Evolutionary conservation across 2,797 vertebrate species (phyloP).

Genomic region (Remorina albescens): DNA sequence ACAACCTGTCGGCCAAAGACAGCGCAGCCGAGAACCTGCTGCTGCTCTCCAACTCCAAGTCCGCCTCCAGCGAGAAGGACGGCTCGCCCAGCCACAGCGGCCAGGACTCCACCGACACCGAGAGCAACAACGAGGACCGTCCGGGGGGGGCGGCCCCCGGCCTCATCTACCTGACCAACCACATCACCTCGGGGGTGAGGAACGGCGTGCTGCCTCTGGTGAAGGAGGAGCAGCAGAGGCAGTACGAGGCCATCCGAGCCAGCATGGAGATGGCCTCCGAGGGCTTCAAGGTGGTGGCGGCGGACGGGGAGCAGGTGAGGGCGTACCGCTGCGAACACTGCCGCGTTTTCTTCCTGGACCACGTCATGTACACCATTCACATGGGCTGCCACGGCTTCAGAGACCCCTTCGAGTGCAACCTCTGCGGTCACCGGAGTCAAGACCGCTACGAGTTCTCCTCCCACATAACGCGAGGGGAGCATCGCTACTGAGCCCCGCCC

Average conservation of each 20-base stretch:
- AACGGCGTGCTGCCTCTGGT: constrained; percentile 91
- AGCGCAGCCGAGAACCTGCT: constrained; percentile 95
- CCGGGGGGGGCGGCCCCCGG: constrained; percentile 77
- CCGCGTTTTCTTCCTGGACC: constrained; percentile 96
- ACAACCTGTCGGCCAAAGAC: constrained; percentile 89
- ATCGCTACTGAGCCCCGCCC: constrained; percentile 84
- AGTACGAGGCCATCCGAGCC: constrained; percentile 90
- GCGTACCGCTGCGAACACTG: constrained; percentile 96
- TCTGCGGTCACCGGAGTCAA: constrained; percentile 97
- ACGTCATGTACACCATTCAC: constrained; percentile 99
- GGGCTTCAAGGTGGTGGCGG: constrained; percentile 92
- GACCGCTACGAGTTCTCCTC: constrained; percentile 99
- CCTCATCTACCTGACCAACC: constrained; percentile 97
- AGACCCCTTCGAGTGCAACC: constrained; percentile 98
- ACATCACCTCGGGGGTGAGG: constrained; percentile 89
- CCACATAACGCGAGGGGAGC: constrained; percentile 97
- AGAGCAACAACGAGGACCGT: constrained; percentile 96
- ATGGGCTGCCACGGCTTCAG: constrained; percentile 99
- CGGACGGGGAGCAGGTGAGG: constrained; percentile 91
- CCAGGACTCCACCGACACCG: constrained; percentile 97
- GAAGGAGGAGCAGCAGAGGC: constrained; percentile 93
- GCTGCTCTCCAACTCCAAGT: constrained; percentile 96
- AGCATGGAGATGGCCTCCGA: constrained; percentile 89
- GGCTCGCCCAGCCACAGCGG: constrained; percentile 96
- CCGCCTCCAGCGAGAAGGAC: constrained; percentile 92